Base-by-base conservation (phyloP, 2,113 vertebrate species). In the Natator depressus region DNA sequence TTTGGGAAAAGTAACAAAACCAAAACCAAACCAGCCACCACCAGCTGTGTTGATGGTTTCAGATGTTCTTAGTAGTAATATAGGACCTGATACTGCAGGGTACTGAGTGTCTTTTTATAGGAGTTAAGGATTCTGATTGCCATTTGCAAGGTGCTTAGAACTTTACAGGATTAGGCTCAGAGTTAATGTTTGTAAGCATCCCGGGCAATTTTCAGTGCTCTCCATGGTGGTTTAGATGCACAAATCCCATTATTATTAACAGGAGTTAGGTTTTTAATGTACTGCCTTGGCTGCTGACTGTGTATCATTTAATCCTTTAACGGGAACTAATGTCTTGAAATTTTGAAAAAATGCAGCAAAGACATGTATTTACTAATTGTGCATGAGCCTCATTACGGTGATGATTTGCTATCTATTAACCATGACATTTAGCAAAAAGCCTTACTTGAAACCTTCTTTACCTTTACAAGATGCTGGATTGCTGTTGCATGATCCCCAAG, bases 391-490 rank as follows among this genome's bases (percentile, higher is more conserved):
- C 31, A 13, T 35, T 31, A 62, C 2, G 29, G 59, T 62, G 10
- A 62, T 31, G 59, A 62, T 62, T 54, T 54, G 53, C 20, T 54
- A 54, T 9, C 53, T 72, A 35, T 31, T 72, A 72, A n/a, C 35
- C n/a, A 42, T 27, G n/a, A 42, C 46, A 38, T 25, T 78, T 78
- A 38, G 75, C 75, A 16, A 42, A 13, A 78, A 16, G n/a, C 10
- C 3, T 42, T 78, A 13, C n/a, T 22, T 78, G 16, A 42, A 62
- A 78, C 9, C 10, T 8, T 6, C 25, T 92, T 95, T 95, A 97
- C 97, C 98, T 98, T 97, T 53, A 96, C 80, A 42, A 98, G 96
- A 79, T 98, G 97, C 69, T 96, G 89, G 93, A 98, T 80, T 29
- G 98, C 96, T 59, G 38, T 65, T 1, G 98, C 95, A 19, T 98